Evolutionary conservation across 2,113 vertebrate species (phyloP).

Genomic region (Centrocercus urophasianus): DNA sequence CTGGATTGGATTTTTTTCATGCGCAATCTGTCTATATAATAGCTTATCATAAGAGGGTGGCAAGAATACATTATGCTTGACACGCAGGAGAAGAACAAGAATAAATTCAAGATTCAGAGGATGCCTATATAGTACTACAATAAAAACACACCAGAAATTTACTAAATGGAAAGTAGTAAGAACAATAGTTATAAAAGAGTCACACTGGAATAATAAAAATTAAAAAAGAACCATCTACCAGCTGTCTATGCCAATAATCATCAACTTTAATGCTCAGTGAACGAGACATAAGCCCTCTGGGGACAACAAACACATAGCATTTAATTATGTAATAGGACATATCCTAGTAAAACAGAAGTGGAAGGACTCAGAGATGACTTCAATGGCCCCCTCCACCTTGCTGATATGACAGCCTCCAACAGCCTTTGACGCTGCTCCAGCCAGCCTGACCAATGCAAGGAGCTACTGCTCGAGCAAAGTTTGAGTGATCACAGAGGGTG

Average conservation of each 20-base stretch:
- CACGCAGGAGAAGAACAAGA: background rate
- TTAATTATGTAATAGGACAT: conserved; percentile 13
- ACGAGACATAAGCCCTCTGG: conserved; percentile 2
- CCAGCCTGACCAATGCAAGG: background rate
- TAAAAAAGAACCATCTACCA: background rate
- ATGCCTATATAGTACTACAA: background rate
- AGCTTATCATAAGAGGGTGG: background rate
- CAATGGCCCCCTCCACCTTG: background rate
- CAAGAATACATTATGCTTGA: background rate
- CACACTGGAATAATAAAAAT: background rate
- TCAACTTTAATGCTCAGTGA: conserved; percentile 10
- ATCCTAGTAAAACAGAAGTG: background rate
- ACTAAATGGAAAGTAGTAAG: background rate
- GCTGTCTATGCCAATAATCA: background rate
- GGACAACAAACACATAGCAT: background rate
- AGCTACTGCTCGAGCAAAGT: background rate
- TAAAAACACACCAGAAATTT: background rate
- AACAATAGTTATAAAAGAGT: background rate
- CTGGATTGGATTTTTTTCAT: background rate
- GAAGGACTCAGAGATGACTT: background rate
- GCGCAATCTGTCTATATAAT: background rate
- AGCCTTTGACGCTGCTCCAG: background rate
- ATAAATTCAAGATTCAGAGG: background rate
- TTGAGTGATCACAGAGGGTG: no score
- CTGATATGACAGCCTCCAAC: background rate